Evolutionary conservation across 2,888 invertebrate species (phyloP), one percentile per base, ranked within the genome.

Genomic region (Apomyelois bistriatella): DNA sequence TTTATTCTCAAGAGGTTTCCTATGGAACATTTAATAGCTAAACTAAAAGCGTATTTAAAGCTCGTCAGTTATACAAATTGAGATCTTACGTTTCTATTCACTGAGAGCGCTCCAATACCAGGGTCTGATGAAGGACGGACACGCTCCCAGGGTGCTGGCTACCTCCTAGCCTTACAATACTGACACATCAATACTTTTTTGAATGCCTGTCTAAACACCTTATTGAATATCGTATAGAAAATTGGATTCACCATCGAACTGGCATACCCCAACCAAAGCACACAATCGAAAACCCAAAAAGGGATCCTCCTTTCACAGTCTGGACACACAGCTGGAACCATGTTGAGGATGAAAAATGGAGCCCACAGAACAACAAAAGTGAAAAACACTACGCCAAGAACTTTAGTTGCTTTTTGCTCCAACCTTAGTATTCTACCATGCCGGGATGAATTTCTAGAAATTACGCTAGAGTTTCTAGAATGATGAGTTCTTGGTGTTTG

Each of bases 321-420:
- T 7, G 93, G 92, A 70, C 97, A 98, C 7, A 97, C 92, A 0
- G 95, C 95, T 10, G 96, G 95, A 60, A 97, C 88, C 74, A 98
- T 92, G 75, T 98, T 98, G 9, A 97, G 91, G 6, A 97, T 95
- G 81, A 98, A 98, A 85, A 98, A 98, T 9, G 98, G 98, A n/a
- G 97, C 96, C 98, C 98, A 98, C 36, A 98, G 92, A 43, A 98
- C 94, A 28, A 98, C 97, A 77, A 98, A 98, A 0, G 97, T 97
- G 82, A 97, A 97, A 87, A 98, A 98, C 1, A 98, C 97, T 0
- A 98, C 96, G 2, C 98, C 98, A 15, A 98, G 87, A 3, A 98
- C 98, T 87, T 98, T 98, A 9, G 98, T 98, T 0, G 99, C 99
- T 80, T 98, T 98, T 76, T 98, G 98, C 78, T 99, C 98, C 51